These are phyloP conservation scores for Cyclargus thomasi DNA, from an alignment of 1,140 invertebrate genomes.

Conservation along the genomic window DNA sequence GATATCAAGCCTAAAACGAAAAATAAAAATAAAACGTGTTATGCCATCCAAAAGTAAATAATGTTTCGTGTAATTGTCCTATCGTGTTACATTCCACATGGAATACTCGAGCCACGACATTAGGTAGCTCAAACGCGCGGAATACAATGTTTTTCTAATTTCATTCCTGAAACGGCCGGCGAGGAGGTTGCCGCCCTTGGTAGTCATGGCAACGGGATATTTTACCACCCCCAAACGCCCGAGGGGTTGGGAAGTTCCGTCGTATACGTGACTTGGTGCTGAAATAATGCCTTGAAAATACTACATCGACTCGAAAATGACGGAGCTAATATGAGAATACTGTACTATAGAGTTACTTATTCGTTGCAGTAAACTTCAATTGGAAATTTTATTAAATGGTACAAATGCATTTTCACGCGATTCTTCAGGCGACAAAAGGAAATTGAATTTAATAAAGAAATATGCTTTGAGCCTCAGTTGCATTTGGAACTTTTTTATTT, in stretches of 20 bases:
- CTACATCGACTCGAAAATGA: neutral
- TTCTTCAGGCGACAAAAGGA: neutral
- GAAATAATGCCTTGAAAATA: neutral
- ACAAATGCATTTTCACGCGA: neutral
- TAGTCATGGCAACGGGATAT: constrained; percentile 54
- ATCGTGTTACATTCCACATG: neutral
- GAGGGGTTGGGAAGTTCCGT: constrained; percentile 29
- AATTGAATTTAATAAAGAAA: neutral
- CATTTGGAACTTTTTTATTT: neutral
- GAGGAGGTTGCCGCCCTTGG: constrained; percentile 62
- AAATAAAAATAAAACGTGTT: neutral
- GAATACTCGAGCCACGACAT: neutral
- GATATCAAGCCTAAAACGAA: neutral
- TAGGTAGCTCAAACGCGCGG: constrained; percentile 4
- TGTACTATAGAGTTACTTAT: neutral
- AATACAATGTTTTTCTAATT: constrained; percentile 18
- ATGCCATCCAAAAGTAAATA: neutral
- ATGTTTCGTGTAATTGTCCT: neutral
- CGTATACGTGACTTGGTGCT: constrained; percentile 6
- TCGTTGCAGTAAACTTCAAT: neutral
- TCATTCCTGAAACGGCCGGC: constrained; percentile 17
- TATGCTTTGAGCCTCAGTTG: neutral
- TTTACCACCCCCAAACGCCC: constrained; percentile 37
- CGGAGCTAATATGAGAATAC: neutral
- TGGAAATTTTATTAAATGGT: neutral